Base-by-base conservation (phyloP, 1,140 invertebrate genomes). In the Eriosoma lanigerum region DNA sequence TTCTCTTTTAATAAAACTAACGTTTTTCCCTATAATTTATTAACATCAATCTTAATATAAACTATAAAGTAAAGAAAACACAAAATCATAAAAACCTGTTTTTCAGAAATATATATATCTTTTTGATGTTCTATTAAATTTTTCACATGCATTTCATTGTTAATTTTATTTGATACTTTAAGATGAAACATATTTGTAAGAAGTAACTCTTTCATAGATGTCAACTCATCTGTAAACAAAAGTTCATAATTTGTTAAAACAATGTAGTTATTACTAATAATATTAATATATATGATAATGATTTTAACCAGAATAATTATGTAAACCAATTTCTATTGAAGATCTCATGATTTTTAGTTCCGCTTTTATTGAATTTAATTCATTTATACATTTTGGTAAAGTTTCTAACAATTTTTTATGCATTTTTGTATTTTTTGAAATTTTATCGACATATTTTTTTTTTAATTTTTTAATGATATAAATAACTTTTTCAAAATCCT, bases 11-110 rank as follows among this genome's bases (percentile, higher is more conserved):
- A 58, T 17, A 26, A 24, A 26, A 78, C 15, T 26, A 78, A 44
- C 13, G 48, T 29, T n/a, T 46, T 78, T 12, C 38, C 46, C 73
- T 78, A 32, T 0, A 38, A 76, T 50, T 29, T n/a, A n/a, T n/a
- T n/a, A 68, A 21, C 19, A n/a, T 38, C 8, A 38, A 38, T 4
- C 32, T 38, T 38, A 38, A 46, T 17, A 19, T n/a, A 50, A 46
- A 10, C n/a, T 26, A 66, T 4, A n/a, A n/a, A n/a, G n/a, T n/a
- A 24, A 70, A 26, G 9, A 4, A 21, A n/a, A n/a, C n/a, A n/a
- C n/a, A n/a, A n/a, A n/a, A n/a, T n/a, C n/a, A 75, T 38, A 58
- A 9, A 38, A 58, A 78, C 73, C 56, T 78, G 56, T 58, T 78
- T 17, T 17, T 26, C 15, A 26, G 8, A 62, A 60, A 12, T 48